Evolutionary conservation across 2,113 vertebrate genomes (phyloP).

Genomic region (Phocoena phocoena): DNA sequence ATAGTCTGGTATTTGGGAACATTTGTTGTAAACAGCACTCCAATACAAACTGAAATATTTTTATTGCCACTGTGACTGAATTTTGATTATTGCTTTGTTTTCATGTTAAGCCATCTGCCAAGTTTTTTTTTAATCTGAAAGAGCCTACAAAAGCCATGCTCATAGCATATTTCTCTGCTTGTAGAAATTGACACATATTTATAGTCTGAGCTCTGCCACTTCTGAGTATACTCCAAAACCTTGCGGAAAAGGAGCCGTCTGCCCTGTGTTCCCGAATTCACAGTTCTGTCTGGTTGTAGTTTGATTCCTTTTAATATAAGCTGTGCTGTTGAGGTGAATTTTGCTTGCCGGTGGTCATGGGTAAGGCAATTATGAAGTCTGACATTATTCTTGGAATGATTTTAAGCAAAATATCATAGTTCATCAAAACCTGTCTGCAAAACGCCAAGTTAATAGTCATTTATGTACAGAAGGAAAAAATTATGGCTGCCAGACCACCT

Average conservation of each 20-base stretch:
- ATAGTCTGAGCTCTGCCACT: not conserved
- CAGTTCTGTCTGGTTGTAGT: not conserved
- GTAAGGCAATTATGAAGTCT: slow-evolving; percentile 59
- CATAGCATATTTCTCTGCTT: not conserved
- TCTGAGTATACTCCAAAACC: not conserved
- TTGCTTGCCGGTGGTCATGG: slow-evolving; percentile 24
- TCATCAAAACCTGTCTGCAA: slow-evolving; percentile 64
- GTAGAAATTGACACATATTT: not conserved
- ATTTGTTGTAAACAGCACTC: not conserved
- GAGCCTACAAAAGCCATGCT: not conserved
- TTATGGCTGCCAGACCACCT: slow-evolving; percentile 77
- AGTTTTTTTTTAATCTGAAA: not conserved
- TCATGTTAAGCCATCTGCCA: not conserved
- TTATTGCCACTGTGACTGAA: not conserved
- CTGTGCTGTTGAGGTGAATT: not conserved
- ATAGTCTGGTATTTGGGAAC: not conserved
- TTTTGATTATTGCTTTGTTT: slow-evolving; percentile 30
- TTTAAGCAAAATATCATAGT: slow-evolving; percentile 68
- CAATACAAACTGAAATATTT: not conserved
- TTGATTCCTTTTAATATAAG: not conserved
- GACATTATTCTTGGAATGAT: slow-evolving; percentile 77
- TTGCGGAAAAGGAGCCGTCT: not conserved
- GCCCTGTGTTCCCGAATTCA: not conserved
- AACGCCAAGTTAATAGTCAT: slow-evolving; percentile 74
- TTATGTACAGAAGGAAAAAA: slow-evolving; percentile 72